Conservation (phyloP, 2,113 vertebrate genomes). For the Lipophrys pholis region DNA sequence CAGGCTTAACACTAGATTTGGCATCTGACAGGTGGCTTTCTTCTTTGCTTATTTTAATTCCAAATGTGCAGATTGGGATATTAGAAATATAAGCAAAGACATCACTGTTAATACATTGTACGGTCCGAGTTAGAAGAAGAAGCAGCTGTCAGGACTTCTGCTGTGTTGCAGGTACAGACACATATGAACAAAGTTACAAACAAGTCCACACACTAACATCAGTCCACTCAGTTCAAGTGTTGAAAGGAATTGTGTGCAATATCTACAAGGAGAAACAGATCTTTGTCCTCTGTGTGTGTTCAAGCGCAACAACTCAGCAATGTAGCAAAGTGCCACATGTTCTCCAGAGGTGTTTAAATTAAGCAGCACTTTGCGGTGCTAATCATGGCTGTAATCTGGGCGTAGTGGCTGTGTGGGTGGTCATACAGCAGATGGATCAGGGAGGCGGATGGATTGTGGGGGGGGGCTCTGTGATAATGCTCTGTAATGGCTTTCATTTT, state of each 20-base stretch:
- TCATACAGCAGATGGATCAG: constrained; percentile 82
- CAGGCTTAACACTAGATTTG: too few relatives aligned
- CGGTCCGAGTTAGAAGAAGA: constrained; percentile 15
- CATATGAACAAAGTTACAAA: constrained; percentile 1
- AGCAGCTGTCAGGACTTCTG: not conserved
- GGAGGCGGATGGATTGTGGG: not conserved
- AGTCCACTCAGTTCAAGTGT: not conserved
- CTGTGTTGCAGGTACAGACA: not conserved
- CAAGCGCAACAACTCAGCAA: constrained; percentile 54
- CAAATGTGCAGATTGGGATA: too few relatives aligned
- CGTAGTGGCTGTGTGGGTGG: constrained; percentile 84
- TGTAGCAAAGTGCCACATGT: constrained; percentile 75
- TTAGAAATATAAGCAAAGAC: too few relatives aligned
- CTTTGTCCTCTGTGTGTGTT: constrained; percentile 45
- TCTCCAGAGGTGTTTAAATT: constrained; percentile 85
- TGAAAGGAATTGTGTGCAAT: constrained; percentile 3
- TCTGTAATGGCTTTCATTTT: constrained; percentile 89
- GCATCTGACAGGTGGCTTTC: too few relatives aligned
- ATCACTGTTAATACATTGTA: not conserved
- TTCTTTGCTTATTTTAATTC: too few relatives aligned
- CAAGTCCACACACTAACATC: not conserved
- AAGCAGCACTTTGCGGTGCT: constrained; percentile 81
- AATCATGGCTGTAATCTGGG: constrained; percentile 85
- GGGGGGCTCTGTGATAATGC: constrained; percentile 84
- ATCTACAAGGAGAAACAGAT: constrained; percentile 36